These are phyloP conservation scores for Corythaixoides concolor DNA, from an alignment of 2,113 vertebrate genomes.

Conservation along the genomic window DNA sequence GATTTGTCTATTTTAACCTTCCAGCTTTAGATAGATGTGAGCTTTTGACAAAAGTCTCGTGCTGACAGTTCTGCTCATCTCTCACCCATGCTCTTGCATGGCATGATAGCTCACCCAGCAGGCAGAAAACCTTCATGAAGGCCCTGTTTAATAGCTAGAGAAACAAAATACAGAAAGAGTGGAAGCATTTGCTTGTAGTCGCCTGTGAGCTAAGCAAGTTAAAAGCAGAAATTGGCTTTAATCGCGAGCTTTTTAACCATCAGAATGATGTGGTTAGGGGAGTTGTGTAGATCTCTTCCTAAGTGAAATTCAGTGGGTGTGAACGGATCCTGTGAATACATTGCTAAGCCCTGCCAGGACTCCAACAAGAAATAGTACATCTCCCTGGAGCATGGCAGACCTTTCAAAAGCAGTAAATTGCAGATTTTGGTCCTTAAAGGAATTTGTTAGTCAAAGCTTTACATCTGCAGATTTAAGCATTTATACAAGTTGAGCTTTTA, in stretches of 20 bases:
- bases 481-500: slow-evolving; percentile 39
- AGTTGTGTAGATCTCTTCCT: background rate
- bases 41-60: background rate
- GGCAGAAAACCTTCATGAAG: background rate
- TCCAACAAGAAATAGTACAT: slow-evolving; percentile 29
- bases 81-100: background rate
- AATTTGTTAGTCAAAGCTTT: slow-evolving; percentile 32
- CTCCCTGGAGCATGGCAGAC: slow-evolving; percentile 20
- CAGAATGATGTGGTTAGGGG: background rate
- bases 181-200: background rate
- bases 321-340: background rate
- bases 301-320: slow-evolving; percentile 15
- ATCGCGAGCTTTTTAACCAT: background rate
- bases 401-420: slow-evolving; percentile 28
- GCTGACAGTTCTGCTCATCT: background rate
- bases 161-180: background rate
- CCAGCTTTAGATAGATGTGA: background rate
- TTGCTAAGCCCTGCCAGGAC: background rate
- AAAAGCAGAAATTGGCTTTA: background rate
- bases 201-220: background rate
- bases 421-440: slow-evolving; percentile 34
- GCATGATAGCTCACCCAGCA: background rate
- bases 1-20: background rate
- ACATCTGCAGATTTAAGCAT: slow-evolving; percentile 55
- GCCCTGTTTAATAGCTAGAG: rapidly evolving